A percentile compares a stretch with the other conserved stretches of the same genome.
These are phyloP conservation scores for Xiphophorus maculatus DNA, from an alignment of 2,113 vertebrate genomes.

Conservation along the genomic window DNA sequence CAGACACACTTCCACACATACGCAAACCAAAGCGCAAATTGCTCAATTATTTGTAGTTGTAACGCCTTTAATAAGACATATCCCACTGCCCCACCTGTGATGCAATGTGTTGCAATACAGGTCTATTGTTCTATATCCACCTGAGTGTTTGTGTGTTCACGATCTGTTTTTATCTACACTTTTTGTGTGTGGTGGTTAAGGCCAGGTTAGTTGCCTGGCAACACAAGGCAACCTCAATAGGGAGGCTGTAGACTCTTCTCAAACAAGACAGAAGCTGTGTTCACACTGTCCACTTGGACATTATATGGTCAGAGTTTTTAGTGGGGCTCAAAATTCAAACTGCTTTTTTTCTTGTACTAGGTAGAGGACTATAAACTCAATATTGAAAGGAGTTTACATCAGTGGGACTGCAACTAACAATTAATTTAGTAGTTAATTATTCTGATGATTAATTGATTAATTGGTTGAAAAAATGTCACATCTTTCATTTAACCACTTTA, in stretches of 20 bases:
- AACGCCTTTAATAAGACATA: slow-evolving; percentile 36
- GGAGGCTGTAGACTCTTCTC: slow-evolving; percentile 50
- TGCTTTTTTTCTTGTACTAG: no score
- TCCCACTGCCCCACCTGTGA: slow-evolving; percentile 56
- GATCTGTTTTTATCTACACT: slow-evolving; percentile 25
- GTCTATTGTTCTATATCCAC: slow-evolving; percentile 59
- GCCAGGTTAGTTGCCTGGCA: slow-evolving; percentile 75
- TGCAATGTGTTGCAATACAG: slow-evolving; percentile 67
- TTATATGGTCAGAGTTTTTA: background rate
- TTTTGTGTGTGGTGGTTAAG: slow-evolving; percentile 53
- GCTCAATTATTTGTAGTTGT: slow-evolving; percentile 23
- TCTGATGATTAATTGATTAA: no score
- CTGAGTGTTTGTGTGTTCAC: slow-evolving; percentile 48
- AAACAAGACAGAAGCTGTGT: slow-evolving; percentile 46
- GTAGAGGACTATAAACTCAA: no score
- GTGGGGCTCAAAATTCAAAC: background rate
- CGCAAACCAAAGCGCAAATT: slow-evolving; percentile 16
- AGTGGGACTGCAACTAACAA: no score
- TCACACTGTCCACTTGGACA: background rate
- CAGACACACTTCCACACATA: slow-evolving; percentile 15
- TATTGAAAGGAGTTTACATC: no score
- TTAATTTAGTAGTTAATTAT: no score
- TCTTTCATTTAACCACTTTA: no score
- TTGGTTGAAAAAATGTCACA: no score
- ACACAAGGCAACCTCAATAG: slow-evolving; percentile 61